Percentiles rank a stretch among this genome's conserved stretches.
These are phyloP conservation scores for Dryadula phaetusa DNA, from an alignment of 2,888 invertebrate genomes.

Conservation along the genomic window DNA sequence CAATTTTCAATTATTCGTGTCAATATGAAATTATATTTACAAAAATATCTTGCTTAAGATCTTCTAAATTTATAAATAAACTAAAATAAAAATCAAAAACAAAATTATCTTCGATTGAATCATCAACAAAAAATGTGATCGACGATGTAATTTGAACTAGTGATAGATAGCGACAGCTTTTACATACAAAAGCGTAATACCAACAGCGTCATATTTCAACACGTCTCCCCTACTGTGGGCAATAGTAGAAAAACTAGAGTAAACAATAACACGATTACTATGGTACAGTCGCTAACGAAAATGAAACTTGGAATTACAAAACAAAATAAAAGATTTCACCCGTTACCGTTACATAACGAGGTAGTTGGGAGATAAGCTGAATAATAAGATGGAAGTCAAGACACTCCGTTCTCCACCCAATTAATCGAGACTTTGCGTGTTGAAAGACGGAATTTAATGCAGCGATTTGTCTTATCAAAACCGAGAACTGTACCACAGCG, in stretches of 20 bases:
- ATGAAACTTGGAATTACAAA: neutral
- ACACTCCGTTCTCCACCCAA: no score
- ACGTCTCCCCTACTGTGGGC: constrained; percentile 6
- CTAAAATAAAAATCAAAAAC: neutral
- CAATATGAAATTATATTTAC: no score
- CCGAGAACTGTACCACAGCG: no score
- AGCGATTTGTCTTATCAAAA: no score
- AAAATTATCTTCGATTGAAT: neutral
- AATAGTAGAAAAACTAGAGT: constrained; percentile 17
- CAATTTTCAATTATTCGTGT: no score
- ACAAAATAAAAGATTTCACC: neutral
- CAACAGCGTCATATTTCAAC: constrained; percentile 27
- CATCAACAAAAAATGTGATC: constrained; percentile 11
- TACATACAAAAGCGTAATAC: constrained; percentile 15
- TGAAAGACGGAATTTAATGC: no score
- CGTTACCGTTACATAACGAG: no score
- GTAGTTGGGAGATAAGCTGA: no score
- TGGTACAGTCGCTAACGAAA: constrained; percentile 15
- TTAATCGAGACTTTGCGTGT: no score
- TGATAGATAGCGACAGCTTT: constrained; percentile 22
- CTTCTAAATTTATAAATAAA: no score
- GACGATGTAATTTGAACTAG: constrained; percentile 23
- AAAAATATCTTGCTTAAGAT: no score
- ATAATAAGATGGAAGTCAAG: no score
- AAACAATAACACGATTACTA: constrained; percentile 6